A percentile compares a stretch with the other conserved stretches of the same genome.
Evolutionary conservation across 2,113 vertebrate genomes (phyloP).

Genomic region (Triplophysa siluroides): DNA sequence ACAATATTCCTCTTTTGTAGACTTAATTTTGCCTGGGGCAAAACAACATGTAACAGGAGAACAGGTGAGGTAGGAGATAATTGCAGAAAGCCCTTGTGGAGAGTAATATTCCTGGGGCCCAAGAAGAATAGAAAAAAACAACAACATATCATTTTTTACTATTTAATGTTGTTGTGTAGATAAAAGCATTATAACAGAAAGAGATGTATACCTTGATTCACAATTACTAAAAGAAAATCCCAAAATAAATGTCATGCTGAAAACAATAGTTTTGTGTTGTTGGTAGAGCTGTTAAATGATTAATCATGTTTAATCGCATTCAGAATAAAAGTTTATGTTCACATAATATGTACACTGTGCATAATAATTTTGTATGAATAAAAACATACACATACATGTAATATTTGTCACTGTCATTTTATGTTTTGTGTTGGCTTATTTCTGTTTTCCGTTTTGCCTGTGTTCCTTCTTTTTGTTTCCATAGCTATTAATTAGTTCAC

Average conservation of each 20-base stretch:
- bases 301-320: no score
- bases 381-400: no score
- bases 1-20: conserved; percentile 50
- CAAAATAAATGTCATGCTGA: neutral
- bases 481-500: no score
- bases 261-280: neutral
- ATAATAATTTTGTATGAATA: no score
- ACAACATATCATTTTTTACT: neutral
- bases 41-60: conserved; percentile 33
- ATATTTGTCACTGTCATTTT: no score
- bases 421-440: neutral
- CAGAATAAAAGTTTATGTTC: no score
- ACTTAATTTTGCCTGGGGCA: conserved; percentile 49
- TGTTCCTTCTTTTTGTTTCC: no score
- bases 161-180: neutral
- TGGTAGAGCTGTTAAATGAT: neutral
- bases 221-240: neutral
- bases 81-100: conserved; percentile 46
- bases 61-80: conserved; percentile 39
- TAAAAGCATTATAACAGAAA: neutral
- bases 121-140: neutral
- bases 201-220: neutral
- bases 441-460: neutral
- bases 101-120: conserved; percentile 29
- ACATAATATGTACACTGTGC: no score